phyloP scores from a whole-genome alignment of 2,888 invertebrate species.

The Drosophila putrida region DNA sequence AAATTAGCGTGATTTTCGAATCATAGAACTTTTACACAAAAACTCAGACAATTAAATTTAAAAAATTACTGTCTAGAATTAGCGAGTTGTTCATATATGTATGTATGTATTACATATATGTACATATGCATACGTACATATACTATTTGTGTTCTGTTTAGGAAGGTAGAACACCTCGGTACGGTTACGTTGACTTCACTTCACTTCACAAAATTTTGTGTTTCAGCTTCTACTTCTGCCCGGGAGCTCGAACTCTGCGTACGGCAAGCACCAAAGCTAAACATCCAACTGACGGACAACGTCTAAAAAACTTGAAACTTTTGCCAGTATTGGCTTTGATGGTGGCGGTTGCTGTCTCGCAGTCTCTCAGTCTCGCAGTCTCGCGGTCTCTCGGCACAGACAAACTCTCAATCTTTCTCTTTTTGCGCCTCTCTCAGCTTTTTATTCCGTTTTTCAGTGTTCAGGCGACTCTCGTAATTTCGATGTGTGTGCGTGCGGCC shows the following conservation, averaged over 20 bases:
- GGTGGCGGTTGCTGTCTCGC: slow-evolving; percentile 13
- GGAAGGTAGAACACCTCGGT: slow-evolving; percentile 66
- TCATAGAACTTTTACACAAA: background rate
- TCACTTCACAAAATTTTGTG: slow-evolving; percentile 45
- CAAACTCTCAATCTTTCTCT: slow-evolving; percentile 25
- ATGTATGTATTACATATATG: slow-evolving; percentile 12
- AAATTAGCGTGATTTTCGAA: slow-evolving; percentile 45
- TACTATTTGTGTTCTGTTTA: slow-evolving; percentile 37
- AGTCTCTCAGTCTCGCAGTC: slow-evolving; percentile 23
- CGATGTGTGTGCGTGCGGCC: slow-evolving; percentile 48
- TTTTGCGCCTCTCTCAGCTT: slow-evolving; percentile 11
- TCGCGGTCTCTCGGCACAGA: slow-evolving; percentile 32
- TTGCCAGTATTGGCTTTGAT: slow-evolving; percentile 45
- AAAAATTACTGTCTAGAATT: slow-evolving; percentile 38
- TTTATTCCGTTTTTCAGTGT: background rate
- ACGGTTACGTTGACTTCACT: slow-evolving; percentile 65
- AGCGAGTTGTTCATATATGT: slow-evolving; percentile 28
- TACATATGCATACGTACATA: background rate
- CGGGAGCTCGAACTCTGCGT: slow-evolving; percentile 61
- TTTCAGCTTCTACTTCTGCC: slow-evolving; percentile 25
- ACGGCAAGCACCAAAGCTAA: slow-evolving; percentile 81
- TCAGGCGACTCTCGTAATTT: slow-evolving; percentile 46
- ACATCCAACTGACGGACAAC: slow-evolving; percentile 78
- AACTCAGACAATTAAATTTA: slow-evolving; percentile 16
- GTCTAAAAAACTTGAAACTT: slow-evolving; percentile 65